These are phyloP conservation scores for Gobiocypris rarus DNA, from an alignment of 2,113 vertebrate species.

Conservation along the genomic window DNA sequence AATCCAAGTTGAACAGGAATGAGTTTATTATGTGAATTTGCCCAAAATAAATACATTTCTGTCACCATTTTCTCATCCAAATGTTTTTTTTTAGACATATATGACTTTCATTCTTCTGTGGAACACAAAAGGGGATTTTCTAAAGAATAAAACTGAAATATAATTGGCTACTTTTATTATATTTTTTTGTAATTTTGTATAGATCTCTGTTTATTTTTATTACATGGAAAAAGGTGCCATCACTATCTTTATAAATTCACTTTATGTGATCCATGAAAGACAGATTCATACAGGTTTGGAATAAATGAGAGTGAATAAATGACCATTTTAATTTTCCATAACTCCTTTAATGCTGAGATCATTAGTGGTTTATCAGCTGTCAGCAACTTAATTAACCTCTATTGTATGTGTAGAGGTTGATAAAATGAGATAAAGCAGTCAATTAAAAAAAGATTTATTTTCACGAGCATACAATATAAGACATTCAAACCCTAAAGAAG, in stretches of 20 bases:
- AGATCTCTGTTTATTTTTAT: neutral
- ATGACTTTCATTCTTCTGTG: no score
- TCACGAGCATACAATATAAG: neutral
- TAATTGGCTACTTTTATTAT: neutral
- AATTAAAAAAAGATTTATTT: neutral
- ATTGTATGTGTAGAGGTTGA: slow-evolving; percentile 18
- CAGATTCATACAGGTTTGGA: neutral
- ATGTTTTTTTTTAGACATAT: no score
- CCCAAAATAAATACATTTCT: neutral
- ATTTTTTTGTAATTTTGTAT: neutral
- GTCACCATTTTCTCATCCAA: no score
- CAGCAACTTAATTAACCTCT: neutral
- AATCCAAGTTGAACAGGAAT: no score
- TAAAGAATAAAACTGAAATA: no score
- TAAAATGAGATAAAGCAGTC: slow-evolving; percentile 8
- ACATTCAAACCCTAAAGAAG: neutral
- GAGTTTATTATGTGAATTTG: neutral
- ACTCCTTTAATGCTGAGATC: neutral
- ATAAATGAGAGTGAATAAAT: neutral
- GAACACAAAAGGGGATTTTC: neutral
- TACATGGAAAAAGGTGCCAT: neutral
- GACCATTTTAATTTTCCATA: neutral
- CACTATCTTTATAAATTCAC: neutral
- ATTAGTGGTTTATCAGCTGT: slow-evolving; percentile 6
- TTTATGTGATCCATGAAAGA: neutral